A percentile compares a stretch with the other conserved stretches of the same genome.
Evolutionary conservation across 2,113 vertebrate species (phyloP).

Genomic region (Nyctibius bracteatus): DNA sequence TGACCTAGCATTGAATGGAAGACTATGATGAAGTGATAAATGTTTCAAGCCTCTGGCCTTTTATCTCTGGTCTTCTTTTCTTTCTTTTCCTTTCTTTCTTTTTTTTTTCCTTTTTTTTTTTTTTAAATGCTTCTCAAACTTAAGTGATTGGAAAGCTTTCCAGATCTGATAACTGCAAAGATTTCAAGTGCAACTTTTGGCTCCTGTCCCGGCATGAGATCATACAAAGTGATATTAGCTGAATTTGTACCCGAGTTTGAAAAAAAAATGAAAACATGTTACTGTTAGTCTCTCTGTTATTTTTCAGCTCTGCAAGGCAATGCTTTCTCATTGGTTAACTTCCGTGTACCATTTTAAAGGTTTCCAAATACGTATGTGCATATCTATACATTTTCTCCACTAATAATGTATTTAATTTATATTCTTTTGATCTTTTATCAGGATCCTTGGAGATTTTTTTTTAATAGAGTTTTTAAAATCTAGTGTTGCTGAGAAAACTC

Average conservation of each 20-base stretch:
- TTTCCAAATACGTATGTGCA: background rate
- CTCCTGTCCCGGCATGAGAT: constrained; percentile 54
- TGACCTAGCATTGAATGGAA: constrained; percentile 30
- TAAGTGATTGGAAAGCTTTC: constrained; percentile 57
- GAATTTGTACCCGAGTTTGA: constrained; percentile 38
- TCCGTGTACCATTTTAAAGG: background rate
- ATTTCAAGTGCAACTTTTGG: constrained; percentile 66
- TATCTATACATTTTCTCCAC: background rate
- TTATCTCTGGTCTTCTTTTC: background rate
- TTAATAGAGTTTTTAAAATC: background rate
- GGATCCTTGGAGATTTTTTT: background rate
- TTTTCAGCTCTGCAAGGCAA: background rate
- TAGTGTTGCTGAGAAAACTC: background rate
- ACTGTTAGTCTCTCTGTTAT: background rate
- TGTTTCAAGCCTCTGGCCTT: constrained; percentile 46
- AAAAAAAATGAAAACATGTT: background rate
- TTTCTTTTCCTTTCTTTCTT: background rate
- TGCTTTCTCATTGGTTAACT: background rate
- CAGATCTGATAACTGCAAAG: constrained; percentile 64
- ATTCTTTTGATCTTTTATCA: background rate
- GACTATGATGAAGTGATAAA: constrained; percentile 53
- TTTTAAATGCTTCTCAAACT: constrained; percentile 11
- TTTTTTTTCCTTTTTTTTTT: background rate
- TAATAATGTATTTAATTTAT: background rate
- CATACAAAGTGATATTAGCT: constrained; percentile 23